Base-by-base conservation (phyloP, 1,140 invertebrate species). In the Ephestia elutella region DNA sequence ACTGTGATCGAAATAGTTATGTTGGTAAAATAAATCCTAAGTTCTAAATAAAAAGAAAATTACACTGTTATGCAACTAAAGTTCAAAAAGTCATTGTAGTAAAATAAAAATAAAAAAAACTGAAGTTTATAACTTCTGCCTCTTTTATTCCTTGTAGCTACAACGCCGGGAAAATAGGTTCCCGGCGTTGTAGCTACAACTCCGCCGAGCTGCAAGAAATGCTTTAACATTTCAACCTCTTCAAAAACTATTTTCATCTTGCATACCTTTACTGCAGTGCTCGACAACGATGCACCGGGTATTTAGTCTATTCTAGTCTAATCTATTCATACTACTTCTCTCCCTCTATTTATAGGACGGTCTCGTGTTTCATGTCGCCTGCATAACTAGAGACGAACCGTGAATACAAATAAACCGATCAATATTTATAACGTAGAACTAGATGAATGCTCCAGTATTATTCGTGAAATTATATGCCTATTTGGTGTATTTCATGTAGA, bases 261-360 rank as follows among this genome's bases (percentile, higher is more conserved):
- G 38, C 38, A 44, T 44, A 44, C 38, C 38, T 44, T 44, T 15
- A 44, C 38, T 44, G 38, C 38, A 44, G 38, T 44, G 5, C n/a
- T 44, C 38, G 38, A 44, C 38, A 44, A 58, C 51, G 38, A 64
- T 68, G 66, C 65, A 71, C 66, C 69, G 57, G 63, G 71, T 71
- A 74, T 73, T 75, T 73, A 56, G 65, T 70, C 73, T 76, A 70
- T 76, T 76, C 66, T 59, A 60, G 70, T 70, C 38, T 57, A 59
- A 62, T 80, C 76, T 86, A 76, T 81, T 76, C 75, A 80, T 77
- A 75, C 67, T 71, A 78, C 75, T 78, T 83, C 76, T 79, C 71
- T 59, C 60, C 60, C 57, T 55, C 68, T 83, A 83, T 86, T 80
- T 78, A 67, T 73, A 75, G 62, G 60, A 11, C 38, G 58, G 65